These are phyloP conservation scores for Phymastichus coffea DNA, from an alignment of 1,140 invertebrate species.

Conservation along the genomic window DNA sequence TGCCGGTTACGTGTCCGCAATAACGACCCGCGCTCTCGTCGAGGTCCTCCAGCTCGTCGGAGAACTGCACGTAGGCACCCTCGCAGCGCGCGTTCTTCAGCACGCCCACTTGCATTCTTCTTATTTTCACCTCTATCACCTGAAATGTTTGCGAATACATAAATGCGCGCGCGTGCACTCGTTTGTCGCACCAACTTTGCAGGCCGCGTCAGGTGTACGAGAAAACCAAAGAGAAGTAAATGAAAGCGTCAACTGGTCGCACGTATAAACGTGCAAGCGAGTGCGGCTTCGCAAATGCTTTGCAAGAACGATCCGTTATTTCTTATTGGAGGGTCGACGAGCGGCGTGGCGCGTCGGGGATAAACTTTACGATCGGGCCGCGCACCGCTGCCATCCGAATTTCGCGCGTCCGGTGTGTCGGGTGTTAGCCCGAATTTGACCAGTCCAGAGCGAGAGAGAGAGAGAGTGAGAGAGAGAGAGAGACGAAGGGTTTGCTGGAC, in stretches of 20 bases:
- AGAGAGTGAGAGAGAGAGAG: too few relatives aligned
- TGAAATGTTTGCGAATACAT: constrained; percentile 7
- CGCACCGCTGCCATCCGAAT: not conserved
- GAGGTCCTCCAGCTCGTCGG: constrained; percentile 38
- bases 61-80: constrained; percentile 45
- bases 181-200: too few relatives aligned
- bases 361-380: not conserved
- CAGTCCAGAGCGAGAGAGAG: not conserved
- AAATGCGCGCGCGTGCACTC: too few relatives aligned
- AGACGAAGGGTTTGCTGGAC: too few relatives aligned
- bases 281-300: too few relatives aligned
- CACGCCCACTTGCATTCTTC: constrained; percentile 45
- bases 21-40: constrained; percentile 43
- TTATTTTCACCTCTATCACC: constrained; percentile 46
- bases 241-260: too few relatives aligned
- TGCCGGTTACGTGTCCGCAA: constrained; percentile 45
- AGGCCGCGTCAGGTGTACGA: too few relatives aligned
- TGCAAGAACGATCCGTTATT: too few relatives aligned
- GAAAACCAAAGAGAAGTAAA: too few relatives aligned
- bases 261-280: too few relatives aligned
- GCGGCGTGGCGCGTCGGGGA: too few relatives aligned
- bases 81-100: constrained; percentile 44
- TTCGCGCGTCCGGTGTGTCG: constrained; percentile 1
- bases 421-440: constrained; percentile 16
- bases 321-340: too few relatives aligned